These are phyloP conservation scores for Ara ararauna DNA, from an alignment of 2,797 vertebrate genomes.

Conservation along the genomic window DNA sequence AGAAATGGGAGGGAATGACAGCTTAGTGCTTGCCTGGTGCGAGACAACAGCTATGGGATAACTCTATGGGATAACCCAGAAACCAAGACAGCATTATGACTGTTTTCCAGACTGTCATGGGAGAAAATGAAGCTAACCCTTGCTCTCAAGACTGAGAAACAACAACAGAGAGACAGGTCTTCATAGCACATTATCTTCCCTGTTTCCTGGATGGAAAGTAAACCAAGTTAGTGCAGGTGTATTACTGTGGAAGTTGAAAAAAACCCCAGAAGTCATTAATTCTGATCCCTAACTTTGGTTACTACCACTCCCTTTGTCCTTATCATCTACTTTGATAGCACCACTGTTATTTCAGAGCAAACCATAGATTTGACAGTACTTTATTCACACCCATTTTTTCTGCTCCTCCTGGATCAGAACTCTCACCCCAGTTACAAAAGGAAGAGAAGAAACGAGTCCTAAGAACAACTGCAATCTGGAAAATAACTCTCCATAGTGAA, in stretches of 20 bases:
- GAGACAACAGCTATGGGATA: background rate
- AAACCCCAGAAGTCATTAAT: accelerated
- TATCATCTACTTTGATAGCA: background rate
- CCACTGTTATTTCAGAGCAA: background rate
- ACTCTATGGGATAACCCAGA: background rate
- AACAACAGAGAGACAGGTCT: background rate
- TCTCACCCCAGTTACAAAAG: background rate
- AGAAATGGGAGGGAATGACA: background rate
- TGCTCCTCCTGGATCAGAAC: background rate
- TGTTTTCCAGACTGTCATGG: background rate
- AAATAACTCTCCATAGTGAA: background rate
- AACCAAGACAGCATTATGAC: background rate
- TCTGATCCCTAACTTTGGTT: background rate
- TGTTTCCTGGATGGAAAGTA: background rate
- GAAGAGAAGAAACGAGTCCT: background rate
- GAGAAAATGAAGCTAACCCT: background rate
- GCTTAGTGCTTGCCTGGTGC: background rate
- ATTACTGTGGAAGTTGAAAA: background rate
- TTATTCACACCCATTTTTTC: background rate
- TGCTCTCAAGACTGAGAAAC: background rate
- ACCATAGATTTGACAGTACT: background rate
- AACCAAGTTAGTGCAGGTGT: background rate
- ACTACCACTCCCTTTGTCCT: background rate
- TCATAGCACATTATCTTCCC: background rate
- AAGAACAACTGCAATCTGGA: background rate